Conservation (phyloP, 2,113 vertebrate species). For the Octodon degus region DNA sequence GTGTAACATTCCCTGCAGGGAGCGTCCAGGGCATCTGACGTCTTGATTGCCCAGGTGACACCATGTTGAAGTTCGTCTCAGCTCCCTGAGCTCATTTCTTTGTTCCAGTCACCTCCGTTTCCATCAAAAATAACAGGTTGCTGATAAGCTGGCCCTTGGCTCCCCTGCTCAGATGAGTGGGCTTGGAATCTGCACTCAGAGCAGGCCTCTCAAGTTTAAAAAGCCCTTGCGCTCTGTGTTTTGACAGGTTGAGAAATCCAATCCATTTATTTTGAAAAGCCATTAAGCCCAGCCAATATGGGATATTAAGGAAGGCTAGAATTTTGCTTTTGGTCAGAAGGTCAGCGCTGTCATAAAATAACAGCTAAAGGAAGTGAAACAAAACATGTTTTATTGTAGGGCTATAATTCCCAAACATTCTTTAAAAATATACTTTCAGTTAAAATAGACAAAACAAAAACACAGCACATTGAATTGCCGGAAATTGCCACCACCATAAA, state of each 20-base stretch:
- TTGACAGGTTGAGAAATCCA: slow-evolving; percentile 81
- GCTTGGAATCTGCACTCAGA: slow-evolving; percentile 61
- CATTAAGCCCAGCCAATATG: slow-evolving; percentile 75
- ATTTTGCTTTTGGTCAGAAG: slow-evolving; percentile 80
- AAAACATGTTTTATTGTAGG: slow-evolving; percentile 72
- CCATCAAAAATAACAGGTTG: slow-evolving; percentile 77
- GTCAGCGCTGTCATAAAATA: slow-evolving; percentile 75
- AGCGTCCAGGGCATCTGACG: not conserved
- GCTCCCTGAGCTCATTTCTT: slow-evolving; percentile 65
- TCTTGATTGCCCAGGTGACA: slow-evolving; percentile 42
- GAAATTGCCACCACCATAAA: slow-evolving; percentile 57
- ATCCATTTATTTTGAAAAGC: slow-evolving; percentile 81
- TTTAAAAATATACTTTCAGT: slow-evolving; percentile 77
- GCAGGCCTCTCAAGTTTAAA: slow-evolving; percentile 65
- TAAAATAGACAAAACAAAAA: slow-evolving; percentile 81
- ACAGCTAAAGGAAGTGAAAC: slow-evolving; percentile 76
- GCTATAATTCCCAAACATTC: slow-evolving; percentile 74
- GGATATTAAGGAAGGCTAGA: slow-evolving; percentile 72
- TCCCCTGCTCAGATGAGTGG: not conserved
- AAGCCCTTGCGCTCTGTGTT: slow-evolving; percentile 66
- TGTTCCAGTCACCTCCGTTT: slow-evolving; percentile 50
- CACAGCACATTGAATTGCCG: slow-evolving; percentile 66
- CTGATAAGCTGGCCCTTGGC: slow-evolving; percentile 63
- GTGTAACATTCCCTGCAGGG: slow-evolving; percentile 41
- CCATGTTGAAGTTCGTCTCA: slow-evolving; percentile 60